Evolutionary conservation across 64 coral and sea anemone species (phyloP).

Genomic region (Exaiptasia diaphana): DNA sequence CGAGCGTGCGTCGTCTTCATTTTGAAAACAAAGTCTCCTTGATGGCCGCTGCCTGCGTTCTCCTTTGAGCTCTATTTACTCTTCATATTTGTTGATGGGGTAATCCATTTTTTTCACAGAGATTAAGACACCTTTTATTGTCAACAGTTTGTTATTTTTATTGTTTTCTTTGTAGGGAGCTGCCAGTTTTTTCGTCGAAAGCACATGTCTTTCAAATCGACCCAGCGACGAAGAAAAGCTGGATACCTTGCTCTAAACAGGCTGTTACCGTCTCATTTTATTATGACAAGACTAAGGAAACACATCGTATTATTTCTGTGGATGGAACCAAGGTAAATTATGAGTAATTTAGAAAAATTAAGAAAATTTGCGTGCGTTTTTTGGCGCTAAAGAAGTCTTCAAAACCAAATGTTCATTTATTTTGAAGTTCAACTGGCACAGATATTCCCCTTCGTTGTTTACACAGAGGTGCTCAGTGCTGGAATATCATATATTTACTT

Average conservation of each 20-base stretch:
- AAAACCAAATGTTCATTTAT: too few species aligned
- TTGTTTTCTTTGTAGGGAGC: constrained; percentile 50
- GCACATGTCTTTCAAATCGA: constrained; percentile 99
- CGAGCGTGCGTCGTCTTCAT: background rate
- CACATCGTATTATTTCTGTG: constrained; percentile 96
- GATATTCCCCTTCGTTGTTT: too few species aligned
- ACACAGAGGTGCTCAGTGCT: too few species aligned
- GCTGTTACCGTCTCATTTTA: constrained; percentile 97
- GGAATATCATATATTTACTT: too few species aligned
- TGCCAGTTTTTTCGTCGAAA: constrained; percentile 80
- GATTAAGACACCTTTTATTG: too few species aligned
- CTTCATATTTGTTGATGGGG: background rate
- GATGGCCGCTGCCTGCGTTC: constrained; percentile 1
- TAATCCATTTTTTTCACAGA: background rate
- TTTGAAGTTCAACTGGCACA: too few species aligned
- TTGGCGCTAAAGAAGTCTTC: too few species aligned
- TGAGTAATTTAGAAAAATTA: too few species aligned
- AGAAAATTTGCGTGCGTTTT: too few species aligned
- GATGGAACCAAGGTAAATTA: constrained; percentile 91
- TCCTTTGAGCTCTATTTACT: background rate
- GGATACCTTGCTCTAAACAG: constrained; percentile 94
- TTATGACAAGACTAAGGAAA: constrained; percentile 91
- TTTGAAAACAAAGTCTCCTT: background rate
- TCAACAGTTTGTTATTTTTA: background rate
- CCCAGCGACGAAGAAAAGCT: constrained; percentile 88